Base-by-base conservation (phyloP, 2,888 invertebrate genomes). In the Digitonthophagus gazella region DNA sequence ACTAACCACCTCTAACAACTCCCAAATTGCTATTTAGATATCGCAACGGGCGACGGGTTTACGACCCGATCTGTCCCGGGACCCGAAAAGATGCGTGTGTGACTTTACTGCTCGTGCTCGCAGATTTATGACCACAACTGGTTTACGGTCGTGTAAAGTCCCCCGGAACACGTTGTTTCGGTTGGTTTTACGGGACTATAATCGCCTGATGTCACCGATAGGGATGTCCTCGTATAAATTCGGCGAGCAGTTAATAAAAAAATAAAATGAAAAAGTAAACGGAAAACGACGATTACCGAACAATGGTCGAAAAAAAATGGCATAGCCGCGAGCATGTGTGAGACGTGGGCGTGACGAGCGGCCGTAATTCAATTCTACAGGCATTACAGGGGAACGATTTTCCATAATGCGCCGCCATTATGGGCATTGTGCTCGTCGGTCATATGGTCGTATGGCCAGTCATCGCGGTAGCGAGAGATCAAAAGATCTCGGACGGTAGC, bases 1-100 rank as follows among this genome's bases (percentile, higher is more conserved):
- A 79, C 81, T 80, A 80, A 81, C 81, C 81, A 79, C 80, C 78
- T 79, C 81, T 81, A 80, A 81, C 80, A 81, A 80, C 80, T 80
- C 80, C 79, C 80, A 81, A 80, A 81, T 81, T 80, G 81, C 80
- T 78, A 79, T 79, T 79, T 78, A 79, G 79, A 79, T 79, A 78
- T 79, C 67, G 69, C 56, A 67, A 68, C 64, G 58, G 65, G 68
- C 61, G 68, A 71, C 69, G 58, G 61, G 20, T 18, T 61, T 20
- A 18, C 20, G 61, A 61, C 61, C 61, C 69, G 57, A 66, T 15
- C 55, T 22, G 61, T 57, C 16, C 61, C 61, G 19, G 18, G 61
- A 18, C 57, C 67, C 61, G 16, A 55, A 67, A 69, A 69, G 67
- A 70, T 70, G 66, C 70, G 65, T 67, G 69, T 69, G 66, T 69